Evolutionary conservation across 92 coral and sea anemone genomes (phyloP).

Genomic region (Micromussa lordhowensis): DNA sequence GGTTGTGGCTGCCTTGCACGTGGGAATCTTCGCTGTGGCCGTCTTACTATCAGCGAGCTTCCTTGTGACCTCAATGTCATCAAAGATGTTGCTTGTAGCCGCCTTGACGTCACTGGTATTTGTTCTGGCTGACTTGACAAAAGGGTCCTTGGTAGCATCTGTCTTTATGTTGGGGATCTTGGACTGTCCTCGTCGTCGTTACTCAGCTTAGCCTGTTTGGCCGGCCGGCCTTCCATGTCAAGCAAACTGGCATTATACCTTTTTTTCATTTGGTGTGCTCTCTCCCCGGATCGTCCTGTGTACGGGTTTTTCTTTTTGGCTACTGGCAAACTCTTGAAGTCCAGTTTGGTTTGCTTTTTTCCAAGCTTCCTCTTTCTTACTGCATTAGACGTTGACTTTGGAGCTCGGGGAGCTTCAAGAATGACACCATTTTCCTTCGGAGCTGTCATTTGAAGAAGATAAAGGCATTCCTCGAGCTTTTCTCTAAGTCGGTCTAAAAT

Average conservation of each 20-base stretch:
- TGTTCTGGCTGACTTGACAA: background rate
- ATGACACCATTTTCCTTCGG: constrained; percentile 23
- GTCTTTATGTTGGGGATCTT: background rate
- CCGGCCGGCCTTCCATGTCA: background rate
- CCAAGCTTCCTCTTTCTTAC: background rate
- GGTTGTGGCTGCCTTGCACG: too few relatives aligned
- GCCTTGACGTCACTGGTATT: too few relatives aligned
- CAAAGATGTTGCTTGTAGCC: too few relatives aligned
- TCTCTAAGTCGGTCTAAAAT: background rate
- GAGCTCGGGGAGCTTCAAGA: background rate
- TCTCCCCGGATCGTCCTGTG: constrained; percentile 23
- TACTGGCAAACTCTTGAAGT: constrained; percentile 12
- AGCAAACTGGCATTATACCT: background rate
- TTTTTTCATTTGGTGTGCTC: constrained; percentile 13
- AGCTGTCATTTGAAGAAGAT: background rate
- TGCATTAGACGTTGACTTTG: background rate
- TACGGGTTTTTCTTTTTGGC: constrained; percentile 3
- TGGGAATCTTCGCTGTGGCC: too few relatives aligned
- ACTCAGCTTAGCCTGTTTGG: constrained; percentile 14
- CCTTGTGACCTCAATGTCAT: too few relatives aligned
- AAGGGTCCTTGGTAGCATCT: background rate
- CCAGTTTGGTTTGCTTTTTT: background rate
- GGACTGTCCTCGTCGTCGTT: background rate
- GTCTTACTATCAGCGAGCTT: too few relatives aligned
- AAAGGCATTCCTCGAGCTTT: background rate